phyloP scores from a whole-genome alignment of 2,113 vertebrate species.

The Anseranas semipalmata region DNA sequence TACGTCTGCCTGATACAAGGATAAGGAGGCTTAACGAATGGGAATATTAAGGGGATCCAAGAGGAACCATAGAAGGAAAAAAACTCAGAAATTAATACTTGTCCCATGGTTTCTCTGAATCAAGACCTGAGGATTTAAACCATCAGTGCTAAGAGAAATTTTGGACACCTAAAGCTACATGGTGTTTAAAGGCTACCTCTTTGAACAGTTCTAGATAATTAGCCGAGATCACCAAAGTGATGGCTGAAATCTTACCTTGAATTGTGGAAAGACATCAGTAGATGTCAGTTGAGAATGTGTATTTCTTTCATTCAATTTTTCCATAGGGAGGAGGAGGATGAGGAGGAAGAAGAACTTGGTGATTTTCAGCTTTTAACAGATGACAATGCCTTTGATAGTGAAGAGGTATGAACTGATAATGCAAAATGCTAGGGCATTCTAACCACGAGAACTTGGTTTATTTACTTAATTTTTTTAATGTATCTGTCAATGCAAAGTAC shows the following conservation, averaged over 20 bases:
- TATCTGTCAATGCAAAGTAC: background rate
- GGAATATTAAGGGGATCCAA: background rate
- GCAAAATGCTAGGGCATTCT: background rate
- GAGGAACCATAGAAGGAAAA: background rate
- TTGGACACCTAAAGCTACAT: background rate
- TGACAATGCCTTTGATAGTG: constrained; percentile 81
- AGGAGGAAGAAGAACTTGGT: constrained; percentile 84
- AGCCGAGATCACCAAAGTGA: background rate
- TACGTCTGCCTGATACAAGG: background rate
- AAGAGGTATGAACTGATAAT: constrained; percentile 74
- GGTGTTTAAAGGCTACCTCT: background rate
- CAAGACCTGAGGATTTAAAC: background rate
- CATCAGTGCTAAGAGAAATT: background rate
- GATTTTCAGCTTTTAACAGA: constrained; percentile 89
- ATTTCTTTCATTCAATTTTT: background rate
- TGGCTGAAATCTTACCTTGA: background rate
- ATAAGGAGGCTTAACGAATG: background rate
- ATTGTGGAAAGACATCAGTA: background rate
- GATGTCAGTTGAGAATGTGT: background rate
- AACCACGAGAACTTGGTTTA: background rate
- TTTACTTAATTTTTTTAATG: background rate
- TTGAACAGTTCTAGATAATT: background rate
- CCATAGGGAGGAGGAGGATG: constrained; percentile 78
- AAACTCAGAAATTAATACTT: background rate
- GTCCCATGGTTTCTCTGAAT: background rate